Percentiles rank a stretch among this genome's conserved stretches.
Evolutionary conservation across 2,888 invertebrate genomes (phyloP).

Genomic region (Melanchra persicariae): DNA sequence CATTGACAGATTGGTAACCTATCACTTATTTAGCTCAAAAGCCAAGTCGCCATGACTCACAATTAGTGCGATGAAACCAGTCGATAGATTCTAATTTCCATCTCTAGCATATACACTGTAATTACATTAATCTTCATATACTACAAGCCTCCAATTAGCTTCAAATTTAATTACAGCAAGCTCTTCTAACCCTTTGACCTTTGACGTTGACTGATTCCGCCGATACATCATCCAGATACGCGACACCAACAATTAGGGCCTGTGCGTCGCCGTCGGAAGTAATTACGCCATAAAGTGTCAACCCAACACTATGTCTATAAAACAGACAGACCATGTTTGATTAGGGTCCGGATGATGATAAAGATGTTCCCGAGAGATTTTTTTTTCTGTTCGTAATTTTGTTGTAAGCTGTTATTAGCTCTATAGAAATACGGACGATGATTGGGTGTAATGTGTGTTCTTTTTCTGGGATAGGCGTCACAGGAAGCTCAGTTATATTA

Average conservation of each 20-base stretch:
- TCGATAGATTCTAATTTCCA: conserved; percentile 28
- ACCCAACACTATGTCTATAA: conserved; percentile 71
- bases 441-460: conserved; percentile 38
- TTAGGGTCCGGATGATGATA: conserved; percentile 75
- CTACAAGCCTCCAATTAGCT: conserved; percentile 60
- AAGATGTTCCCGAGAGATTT: conserved; percentile 69
- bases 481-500: conserved; percentile 20
- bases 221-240: conserved; percentile 79
- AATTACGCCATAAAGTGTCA: conserved; percentile 79
- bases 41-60: conserved; percentile 30
- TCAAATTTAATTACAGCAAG: conserved; percentile 67
- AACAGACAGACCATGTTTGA: conserved; percentile 79
- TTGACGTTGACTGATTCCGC: conserved; percentile 78
- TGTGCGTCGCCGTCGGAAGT: conserved; percentile 75
- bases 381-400: conserved; percentile 55
- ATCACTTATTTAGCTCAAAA: conserved; percentile 27
- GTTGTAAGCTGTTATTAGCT: conserved; percentile 48
- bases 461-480: conserved; percentile 32
- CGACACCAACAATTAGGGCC: conserved; percentile 77
- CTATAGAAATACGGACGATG: conserved; percentile 36
- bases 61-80: conserved; percentile 21
- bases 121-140: conserved; percentile 61
- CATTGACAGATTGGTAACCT: conserved; percentile 39
- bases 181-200: conserved; percentile 67
- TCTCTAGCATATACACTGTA: conserved; percentile 34